Evolutionary conservation across 2,888 invertebrate genomes (phyloP).

Genomic region (Drosophila bunnanda): DNA sequence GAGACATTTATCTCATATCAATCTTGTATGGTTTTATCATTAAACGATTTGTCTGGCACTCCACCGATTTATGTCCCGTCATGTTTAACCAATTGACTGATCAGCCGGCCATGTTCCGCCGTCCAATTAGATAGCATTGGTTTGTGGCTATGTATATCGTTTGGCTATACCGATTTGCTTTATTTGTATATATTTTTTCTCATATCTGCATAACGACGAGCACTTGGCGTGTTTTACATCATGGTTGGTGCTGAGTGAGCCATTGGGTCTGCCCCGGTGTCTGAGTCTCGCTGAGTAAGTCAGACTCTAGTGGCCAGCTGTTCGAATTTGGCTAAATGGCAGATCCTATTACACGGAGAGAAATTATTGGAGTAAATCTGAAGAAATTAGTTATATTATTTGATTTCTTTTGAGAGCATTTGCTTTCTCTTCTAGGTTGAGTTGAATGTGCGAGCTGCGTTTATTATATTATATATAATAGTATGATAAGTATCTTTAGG

Average conservation of each 20-base stretch:
- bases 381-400: neutral
- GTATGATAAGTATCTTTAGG: too few relatives aligned
- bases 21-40: constrained; percentile 55
- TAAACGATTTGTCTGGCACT: constrained; percentile 50
- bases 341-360: constrained; percentile 17
- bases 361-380: neutral
- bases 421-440: neutral
- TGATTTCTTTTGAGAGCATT: neutral
- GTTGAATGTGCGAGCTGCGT: too few relatives aligned
- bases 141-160: constrained; percentile 2
- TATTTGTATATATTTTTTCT: neutral
- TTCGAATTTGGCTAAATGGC: neutral
- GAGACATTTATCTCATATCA: constrained; percentile 11
- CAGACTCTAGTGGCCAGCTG: constrained; percentile 16
- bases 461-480: too few relatives aligned
- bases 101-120: constrained; percentile 28
- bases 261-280: constrained; percentile 8
- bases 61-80: constrained; percentile 51
- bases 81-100: constrained; percentile 31
- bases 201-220: constrained; percentile 42
- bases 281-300: constrained; percentile 7
- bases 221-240: constrained; percentile 44
- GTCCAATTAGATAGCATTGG: constrained; percentile 36
- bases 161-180: constrained; percentile 8
- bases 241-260: constrained; percentile 30